phyloP scores from a whole-genome alignment of 1,140 invertebrate genomes.

The Listronotus bonariensis region DNA sequence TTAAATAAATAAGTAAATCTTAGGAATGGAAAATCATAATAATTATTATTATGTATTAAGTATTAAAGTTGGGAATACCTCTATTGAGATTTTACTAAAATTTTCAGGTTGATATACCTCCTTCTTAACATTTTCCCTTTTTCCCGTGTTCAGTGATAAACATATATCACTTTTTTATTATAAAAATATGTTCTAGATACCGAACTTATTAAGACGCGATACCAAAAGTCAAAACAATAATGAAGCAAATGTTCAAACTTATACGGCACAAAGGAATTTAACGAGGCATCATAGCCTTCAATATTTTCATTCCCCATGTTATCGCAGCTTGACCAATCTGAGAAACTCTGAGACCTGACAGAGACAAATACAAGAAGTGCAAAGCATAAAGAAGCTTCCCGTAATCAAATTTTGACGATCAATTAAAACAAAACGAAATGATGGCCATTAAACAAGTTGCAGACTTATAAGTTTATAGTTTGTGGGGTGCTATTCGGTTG shows the following conservation, averaged over 20 bases:
- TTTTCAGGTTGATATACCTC: too few species aligned
- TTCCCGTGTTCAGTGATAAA: too few species aligned
- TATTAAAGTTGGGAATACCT: too few species aligned
- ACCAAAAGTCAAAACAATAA: constrained; percentile 18
- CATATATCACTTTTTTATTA: too few species aligned
- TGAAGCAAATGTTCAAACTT: constrained; percentile 4
- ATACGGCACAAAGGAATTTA: constrained; percentile 15
- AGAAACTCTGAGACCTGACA: constrained; percentile 24
- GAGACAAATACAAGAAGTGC: constrained; percentile 35
- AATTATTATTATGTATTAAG: too few species aligned
- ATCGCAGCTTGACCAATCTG: constrained; percentile 21
- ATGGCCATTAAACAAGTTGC: constrained; percentile 49
- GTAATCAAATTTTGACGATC: constrained; percentile 54
- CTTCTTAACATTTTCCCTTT: too few species aligned
- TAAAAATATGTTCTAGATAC: too few species aligned
- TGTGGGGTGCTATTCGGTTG: constrained; percentile 35
- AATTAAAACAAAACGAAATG: constrained; percentile 54
- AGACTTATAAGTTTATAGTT: constrained; percentile 50
- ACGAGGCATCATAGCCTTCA: constrained; percentile 7
- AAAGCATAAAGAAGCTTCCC: constrained; percentile 45
- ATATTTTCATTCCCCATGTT: constrained; percentile 22
- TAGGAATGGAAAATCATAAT: too few species aligned
- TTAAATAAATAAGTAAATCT: too few species aligned
- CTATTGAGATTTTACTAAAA: too few species aligned
- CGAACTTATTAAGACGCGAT: too few species aligned